Conservation (phyloP, 2,113 vertebrate species). For the Microcebus murinus region DNA sequence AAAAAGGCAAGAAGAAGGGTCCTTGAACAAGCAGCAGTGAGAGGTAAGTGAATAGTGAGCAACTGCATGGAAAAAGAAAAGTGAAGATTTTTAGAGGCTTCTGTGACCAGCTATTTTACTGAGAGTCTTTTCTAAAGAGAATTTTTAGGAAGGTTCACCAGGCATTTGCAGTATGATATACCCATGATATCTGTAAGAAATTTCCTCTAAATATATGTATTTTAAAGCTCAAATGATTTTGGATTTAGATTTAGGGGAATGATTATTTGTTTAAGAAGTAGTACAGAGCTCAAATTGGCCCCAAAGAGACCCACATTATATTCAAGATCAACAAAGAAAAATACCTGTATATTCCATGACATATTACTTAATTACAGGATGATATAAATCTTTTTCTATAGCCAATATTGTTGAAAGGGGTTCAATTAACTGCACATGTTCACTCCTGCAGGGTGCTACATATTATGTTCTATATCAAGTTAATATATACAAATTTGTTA, state of each 20-base stretch:
- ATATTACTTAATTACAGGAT: background rate
- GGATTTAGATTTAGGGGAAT: background rate
- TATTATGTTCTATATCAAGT: background rate
- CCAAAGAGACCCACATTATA: background rate
- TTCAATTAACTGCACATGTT: too few species aligned
- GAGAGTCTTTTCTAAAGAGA: background rate
- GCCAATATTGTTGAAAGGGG: background rate
- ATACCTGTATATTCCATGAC: background rate
- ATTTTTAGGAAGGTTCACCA: background rate
- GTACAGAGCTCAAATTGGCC: background rate
- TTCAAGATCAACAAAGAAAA: background rate
- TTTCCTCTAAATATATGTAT: background rate
- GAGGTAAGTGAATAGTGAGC: background rate
- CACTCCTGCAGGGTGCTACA: background rate
- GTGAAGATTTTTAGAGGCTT: background rate
- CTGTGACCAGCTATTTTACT: background rate
- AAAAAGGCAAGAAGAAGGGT: background rate
- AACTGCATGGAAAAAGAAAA: background rate
- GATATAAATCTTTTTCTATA: background rate
- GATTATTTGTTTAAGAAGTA: constrained; percentile 23
- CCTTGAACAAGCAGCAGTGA: background rate
- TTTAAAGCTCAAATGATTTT: background rate
- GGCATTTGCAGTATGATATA: background rate
- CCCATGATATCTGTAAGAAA: background rate
- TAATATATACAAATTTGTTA: background rate